A percentile compares a stretch with the other conserved stretches of the same genome.
phyloP scores from a whole-genome alignment of 2,888 invertebrate genomes.

The Silvanus unidentatus region DNA sequence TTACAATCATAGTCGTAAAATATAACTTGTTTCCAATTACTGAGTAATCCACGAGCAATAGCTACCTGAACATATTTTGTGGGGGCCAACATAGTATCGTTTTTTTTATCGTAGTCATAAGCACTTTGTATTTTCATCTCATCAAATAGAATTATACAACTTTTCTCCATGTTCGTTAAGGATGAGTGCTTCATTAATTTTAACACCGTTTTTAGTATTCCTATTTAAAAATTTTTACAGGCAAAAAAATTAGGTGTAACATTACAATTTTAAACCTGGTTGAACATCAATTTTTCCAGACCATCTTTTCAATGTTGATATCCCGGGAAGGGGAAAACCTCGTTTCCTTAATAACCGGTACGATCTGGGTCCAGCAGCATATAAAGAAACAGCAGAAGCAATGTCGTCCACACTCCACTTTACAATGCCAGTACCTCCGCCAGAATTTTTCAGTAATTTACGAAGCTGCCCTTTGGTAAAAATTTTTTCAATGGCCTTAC shows the following conservation, averaged over 20 bases:
- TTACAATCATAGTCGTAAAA: slow-evolving; percentile 15
- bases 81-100: neutral
- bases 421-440: neutral
- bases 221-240: slow-evolving; percentile 3
- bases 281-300: slow-evolving; percentile 18
- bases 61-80: slow-evolving; percentile 1
- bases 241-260: slow-evolving; percentile 1
- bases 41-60: neutral
- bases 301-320: slow-evolving; percentile 23
- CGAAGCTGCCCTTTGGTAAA: slow-evolving; percentile 1
- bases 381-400: slow-evolving; percentile 2
- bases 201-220: slow-evolving; percentile 12
- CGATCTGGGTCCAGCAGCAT: slow-evolving; percentile 9
- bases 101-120: slow-evolving; percentile 21
- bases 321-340: slow-evolving; percentile 16
- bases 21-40: slow-evolving; percentile 2
- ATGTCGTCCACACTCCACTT: neutral
- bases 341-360: slow-evolving; percentile 13
- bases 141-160: slow-evolving; percentile 22
- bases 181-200: slow-evolving; percentile 11
- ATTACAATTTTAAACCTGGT: slow-evolving; percentile 13
- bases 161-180: slow-evolving; percentile 10
- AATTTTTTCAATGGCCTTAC: neutral
- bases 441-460: neutral
- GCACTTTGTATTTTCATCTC: slow-evolving; percentile 21